Conservation (phyloP, 1,140 invertebrate species). For the Ctenoplectra terminalis region DNA sequence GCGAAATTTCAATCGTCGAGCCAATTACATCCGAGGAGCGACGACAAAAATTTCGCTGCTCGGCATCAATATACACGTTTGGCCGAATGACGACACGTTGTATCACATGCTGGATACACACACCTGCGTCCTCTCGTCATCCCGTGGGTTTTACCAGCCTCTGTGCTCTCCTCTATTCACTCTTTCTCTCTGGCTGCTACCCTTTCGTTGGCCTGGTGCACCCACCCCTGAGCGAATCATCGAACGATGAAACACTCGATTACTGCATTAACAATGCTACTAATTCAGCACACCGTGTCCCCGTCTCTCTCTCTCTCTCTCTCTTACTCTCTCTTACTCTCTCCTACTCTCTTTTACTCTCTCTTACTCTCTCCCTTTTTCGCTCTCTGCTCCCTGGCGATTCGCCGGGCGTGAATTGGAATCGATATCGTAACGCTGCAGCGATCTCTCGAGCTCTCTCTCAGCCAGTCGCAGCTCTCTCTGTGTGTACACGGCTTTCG, state of each 20-base stretch:
- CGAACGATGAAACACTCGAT: constrained; percentile 80
- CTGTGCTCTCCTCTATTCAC: neutral
- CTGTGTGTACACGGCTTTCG: constrained; percentile 72
- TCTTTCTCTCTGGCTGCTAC: neutral
- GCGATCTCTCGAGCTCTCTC: constrained; percentile 21
- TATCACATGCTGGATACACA: constrained; percentile 71
- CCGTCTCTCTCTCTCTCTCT: too few species aligned
- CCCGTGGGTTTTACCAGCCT: constrained; percentile 51
- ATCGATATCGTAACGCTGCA: constrained; percentile 60
- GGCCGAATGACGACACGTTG: constrained; percentile 75
- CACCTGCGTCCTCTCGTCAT: constrained; percentile 70
- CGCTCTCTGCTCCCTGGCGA: neutral
- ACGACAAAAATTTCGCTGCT: constrained; percentile 52
- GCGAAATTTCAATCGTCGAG: constrained; percentile 53
- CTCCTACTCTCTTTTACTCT: too few species aligned
- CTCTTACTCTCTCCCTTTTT: neutral
- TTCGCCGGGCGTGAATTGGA: constrained; percentile 55
- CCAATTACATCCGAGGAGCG: constrained; percentile 37
- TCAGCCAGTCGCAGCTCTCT: neutral
- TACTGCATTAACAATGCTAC: constrained; percentile 80
- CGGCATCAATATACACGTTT: constrained; percentile 62
- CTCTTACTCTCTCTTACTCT: neutral
- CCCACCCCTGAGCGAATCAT: constrained; percentile 71
- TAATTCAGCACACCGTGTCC: constrained; percentile 67
- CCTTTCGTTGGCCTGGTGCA: neutral